These are phyloP conservation scores for Myopa tessellatipennis DNA, from an alignment of 2,888 invertebrate species.

Conservation along the genomic window DNA sequence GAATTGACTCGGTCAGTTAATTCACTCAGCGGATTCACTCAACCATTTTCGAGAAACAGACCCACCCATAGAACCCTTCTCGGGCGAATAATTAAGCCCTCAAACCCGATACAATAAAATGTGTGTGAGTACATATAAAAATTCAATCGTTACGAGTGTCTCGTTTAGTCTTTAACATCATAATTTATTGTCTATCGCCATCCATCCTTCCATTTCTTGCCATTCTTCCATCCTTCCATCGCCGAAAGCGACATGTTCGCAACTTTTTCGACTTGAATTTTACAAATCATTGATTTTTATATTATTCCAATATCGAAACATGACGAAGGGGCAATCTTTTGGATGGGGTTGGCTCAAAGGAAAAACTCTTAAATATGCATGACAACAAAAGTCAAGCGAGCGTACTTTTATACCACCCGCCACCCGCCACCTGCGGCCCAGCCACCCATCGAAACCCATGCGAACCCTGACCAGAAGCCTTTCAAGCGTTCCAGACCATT, in stretches of 20 bases:
- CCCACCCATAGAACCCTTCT: too few relatives aligned
- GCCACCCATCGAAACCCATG: not conserved
- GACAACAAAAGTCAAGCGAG: constrained; percentile 6
- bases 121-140: too few relatives aligned
- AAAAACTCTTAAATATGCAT: constrained; percentile 30
- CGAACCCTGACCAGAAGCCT: not conserved
- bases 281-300: constrained; percentile 52
- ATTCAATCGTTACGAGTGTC: too few relatives aligned
- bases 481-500: constrained; percentile 17
- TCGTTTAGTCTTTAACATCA: not conserved
- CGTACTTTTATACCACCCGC: not conserved
- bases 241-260: constrained; percentile 8
- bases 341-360: not conserved
- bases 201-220: not conserved
- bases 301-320: constrained; percentile 45
- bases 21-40: too few relatives aligned
- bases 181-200: too few relatives aligned
- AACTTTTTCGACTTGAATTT: constrained; percentile 48
- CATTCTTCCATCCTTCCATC: not conserved
- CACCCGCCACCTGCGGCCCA: not conserved
- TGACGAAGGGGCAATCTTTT: constrained; percentile 18
- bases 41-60: too few relatives aligned
- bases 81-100: too few relatives aligned
- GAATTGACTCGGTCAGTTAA: too few relatives aligned
- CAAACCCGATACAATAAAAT: too few relatives aligned